These are phyloP conservation scores for Melanotaenia pygmaea DNA, from an alignment of 2,797 vertebrate species.

Conservation along the genomic window DNA sequence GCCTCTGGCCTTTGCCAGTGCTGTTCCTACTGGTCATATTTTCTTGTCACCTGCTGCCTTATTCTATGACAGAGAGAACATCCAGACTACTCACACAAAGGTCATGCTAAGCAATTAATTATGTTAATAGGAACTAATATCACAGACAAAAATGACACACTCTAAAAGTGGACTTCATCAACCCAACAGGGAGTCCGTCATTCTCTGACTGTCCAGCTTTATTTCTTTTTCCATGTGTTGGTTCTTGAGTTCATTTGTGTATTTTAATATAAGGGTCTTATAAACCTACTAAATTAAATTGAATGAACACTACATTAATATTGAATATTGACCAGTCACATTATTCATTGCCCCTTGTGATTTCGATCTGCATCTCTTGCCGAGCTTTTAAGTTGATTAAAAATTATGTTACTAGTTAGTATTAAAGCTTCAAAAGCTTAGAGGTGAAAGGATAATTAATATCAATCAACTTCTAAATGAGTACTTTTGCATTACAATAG, in stretches of 20 bases:
- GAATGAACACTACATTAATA: background rate
- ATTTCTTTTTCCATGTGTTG: background rate
- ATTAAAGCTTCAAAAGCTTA: constrained; percentile 27
- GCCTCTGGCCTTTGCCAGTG: too few relatives aligned
- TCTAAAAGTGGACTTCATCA: background rate
- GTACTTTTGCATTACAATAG: constrained; percentile 29
- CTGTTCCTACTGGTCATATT: too few relatives aligned
- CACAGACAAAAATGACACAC: background rate
- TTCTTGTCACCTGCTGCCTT: too few relatives aligned
- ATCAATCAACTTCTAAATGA: constrained; percentile 37
- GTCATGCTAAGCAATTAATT: background rate
- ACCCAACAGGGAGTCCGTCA: background rate
- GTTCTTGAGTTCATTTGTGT: background rate
- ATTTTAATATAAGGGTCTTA: background rate
- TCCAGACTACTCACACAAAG: background rate
- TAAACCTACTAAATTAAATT: background rate
- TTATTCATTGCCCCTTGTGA: constrained; percentile 2
- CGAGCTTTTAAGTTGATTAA: constrained; percentile 27
- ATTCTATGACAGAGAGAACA: background rate
- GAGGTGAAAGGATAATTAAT: constrained; percentile 47
- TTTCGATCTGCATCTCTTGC: constrained; percentile 17
- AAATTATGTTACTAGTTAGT: constrained; percentile 24
- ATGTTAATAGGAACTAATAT: background rate
- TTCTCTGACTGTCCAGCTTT: background rate
- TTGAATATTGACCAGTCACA: constrained; percentile 15